Base-by-base conservation (phyloP, 2,113 vertebrate genomes). In the Okapia johnstoni region DNA sequence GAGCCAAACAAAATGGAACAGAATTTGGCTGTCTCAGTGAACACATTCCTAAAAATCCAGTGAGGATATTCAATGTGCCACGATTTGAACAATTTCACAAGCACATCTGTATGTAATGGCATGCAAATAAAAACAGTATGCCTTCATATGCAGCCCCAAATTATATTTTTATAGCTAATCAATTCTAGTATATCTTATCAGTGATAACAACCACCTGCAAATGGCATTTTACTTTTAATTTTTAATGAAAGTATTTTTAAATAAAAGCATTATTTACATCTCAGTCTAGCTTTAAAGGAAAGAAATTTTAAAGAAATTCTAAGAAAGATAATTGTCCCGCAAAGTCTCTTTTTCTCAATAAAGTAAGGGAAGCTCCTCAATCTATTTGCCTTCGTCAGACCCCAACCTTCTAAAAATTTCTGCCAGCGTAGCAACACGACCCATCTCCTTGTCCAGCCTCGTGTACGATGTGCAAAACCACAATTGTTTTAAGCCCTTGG, bases 401-500 rank as follows among this genome's bases (percentile, higher is more conserved):
- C 83, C 58, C 28, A 19, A 10, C 48, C 88, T 66, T 94, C 73
- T 94, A 92, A 88, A 96, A 73, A 90, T 86, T 95, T 83, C 97
- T 96, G 90, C 96, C 98, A 85, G 66, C 88, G n/a, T 23, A 76
- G 40, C 9, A 33, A 93, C 90, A 96, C 84, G 93, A 85, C 23
- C 77, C 25, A 30, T 90, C 90, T 83, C 95, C 96, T 97, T 63
- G 97, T 66, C 60, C 85, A 14, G 46, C 36, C 70, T 97, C 80
- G 48, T 58, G 93, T 85, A 87, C 88, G 93, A 97, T 96, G 95
- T 94, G 96, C 97, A 96, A 96, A 97, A 98, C 97, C 95, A 98
- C 96, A 97, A 94, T 95, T 98, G 97, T 97, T 98, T 98, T 95
- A 97, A 98, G 97, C 86, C 92, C 92, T 97, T 99, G 98, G 98